Evolutionary conservation across 2,888 invertebrate species (phyloP).

Genomic region (Branchipolynoe longqiensis): DNA sequence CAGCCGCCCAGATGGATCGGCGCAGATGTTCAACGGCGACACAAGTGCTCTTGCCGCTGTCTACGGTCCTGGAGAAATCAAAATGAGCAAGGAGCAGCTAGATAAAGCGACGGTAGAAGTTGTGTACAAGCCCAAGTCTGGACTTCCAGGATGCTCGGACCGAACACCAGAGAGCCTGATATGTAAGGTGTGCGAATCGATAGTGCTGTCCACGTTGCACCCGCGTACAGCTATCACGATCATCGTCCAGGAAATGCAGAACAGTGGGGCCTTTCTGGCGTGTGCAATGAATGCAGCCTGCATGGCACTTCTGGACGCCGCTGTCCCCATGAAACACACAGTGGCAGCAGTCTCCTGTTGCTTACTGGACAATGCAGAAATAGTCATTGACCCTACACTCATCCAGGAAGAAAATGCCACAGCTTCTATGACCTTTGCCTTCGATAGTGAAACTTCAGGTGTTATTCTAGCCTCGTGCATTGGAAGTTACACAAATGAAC

Average conservation of each 20-base stretch:
- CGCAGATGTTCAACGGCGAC: slow-evolving; percentile 96
- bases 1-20: slow-evolving; percentile 89
- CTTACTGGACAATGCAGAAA: slow-evolving; percentile 84
- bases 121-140: slow-evolving; percentile 88
- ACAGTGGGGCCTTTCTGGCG: slow-evolving; percentile 86
- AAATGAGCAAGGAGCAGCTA: slow-evolving; percentile 87
- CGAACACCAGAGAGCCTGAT: slow-evolving; percentile 89
- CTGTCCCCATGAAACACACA: slow-evolving; percentile 90
- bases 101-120: slow-evolving; percentile 89
- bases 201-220: slow-evolving; percentile 87
- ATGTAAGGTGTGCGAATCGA: slow-evolving; percentile 89
- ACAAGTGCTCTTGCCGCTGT: slow-evolving; percentile 97
- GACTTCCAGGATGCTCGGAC: slow-evolving; percentile 87
- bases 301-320: slow-evolving; percentile 90
- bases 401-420: slow-evolving; percentile 81
- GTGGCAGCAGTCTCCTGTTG: slow-evolving; percentile 91
- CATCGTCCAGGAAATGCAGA: slow-evolving; percentile 92
- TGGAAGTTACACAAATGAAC: slow-evolving; percentile 73
- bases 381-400: slow-evolving; percentile 86
- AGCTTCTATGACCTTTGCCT: slow-evolving; percentile 75
- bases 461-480: slow-evolving; percentile 72
- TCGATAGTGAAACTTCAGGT: slow-evolving; percentile 74
- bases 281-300: slow-evolving; percentile 92
- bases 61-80: slow-evolving; percentile 97
- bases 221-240: slow-evolving; percentile 91